phyloP scores from a whole-genome alignment of 2,888 invertebrate genomes.

The Augochlorella aurata region DNA sequence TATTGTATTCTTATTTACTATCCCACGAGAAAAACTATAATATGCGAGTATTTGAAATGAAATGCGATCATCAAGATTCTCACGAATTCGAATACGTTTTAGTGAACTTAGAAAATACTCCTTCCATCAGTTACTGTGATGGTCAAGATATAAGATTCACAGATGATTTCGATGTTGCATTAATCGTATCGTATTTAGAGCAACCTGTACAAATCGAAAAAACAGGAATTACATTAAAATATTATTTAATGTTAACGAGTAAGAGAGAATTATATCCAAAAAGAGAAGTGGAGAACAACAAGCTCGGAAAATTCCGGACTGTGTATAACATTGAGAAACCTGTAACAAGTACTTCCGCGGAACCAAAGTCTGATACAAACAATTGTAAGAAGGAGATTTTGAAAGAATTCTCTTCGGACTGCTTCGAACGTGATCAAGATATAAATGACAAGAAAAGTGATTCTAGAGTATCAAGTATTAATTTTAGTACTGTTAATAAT shows the following conservation, averaged over 20 bases:
- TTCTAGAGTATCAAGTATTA: slow-evolving; percentile 32
- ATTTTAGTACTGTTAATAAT: slow-evolving; percentile 53
- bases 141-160: slow-evolving; percentile 85
- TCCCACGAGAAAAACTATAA: slow-evolving; percentile 86
- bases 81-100: slow-evolving; percentile 85
- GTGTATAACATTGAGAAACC: slow-evolving; percentile 82
- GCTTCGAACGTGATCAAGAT: slow-evolving; percentile 42
- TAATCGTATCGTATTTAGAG: slow-evolving; percentile 86
- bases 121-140: slow-evolving; percentile 84
- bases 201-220: slow-evolving; percentile 74
- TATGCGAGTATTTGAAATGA: slow-evolving; percentile 87
- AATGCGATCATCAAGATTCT: slow-evolving; percentile 72
- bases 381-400: not conserved
- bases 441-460: slow-evolving; percentile 50
- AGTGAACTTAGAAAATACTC: slow-evolving; percentile 84
- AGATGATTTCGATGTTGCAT: slow-evolving; percentile 87
- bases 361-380: slow-evolving; percentile 70
- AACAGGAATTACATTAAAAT: slow-evolving; percentile 78
- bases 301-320: slow-evolving; percentile 85
- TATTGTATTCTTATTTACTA: slow-evolving; percentile 88
- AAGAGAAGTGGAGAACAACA: slow-evolving; percentile 84
- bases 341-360: slow-evolving; percentile 69
- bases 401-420: slow-evolving; percentile 34
- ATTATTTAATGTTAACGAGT: slow-evolving; percentile 78
- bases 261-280: slow-evolving; percentile 85